A percentile compares a stretch with the other conserved stretches of the same genome.
phyloP scores from a whole-genome alignment of 2,888 invertebrate genomes.

The Harpalus rubripes region DNA sequence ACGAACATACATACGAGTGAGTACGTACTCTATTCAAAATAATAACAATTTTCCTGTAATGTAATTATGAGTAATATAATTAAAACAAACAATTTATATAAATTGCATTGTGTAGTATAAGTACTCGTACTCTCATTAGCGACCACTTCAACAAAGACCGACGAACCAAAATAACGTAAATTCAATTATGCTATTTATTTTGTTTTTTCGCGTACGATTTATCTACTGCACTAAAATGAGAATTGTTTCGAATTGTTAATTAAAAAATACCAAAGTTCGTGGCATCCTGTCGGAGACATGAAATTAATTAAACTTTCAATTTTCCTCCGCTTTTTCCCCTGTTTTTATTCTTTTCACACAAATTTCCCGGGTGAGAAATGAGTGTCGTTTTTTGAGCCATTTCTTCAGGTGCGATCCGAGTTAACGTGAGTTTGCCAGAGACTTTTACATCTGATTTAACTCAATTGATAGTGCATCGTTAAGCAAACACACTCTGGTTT shows the following conservation, averaged over 20 bases:
- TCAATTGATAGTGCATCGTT: slow-evolving; percentile 62
- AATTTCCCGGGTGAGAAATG: slow-evolving; percentile 43
- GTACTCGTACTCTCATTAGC: not conserved
- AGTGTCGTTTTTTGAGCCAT: slow-evolving; percentile 43
- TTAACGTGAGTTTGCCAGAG: slow-evolving; percentile 48
- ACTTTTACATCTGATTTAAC: slow-evolving; percentile 63
- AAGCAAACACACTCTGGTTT: slow-evolving; percentile 56
- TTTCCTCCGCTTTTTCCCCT: slow-evolving; percentile 17
- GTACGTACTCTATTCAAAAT: too few species aligned
- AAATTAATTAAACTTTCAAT: slow-evolving; percentile 61
- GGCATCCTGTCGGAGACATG: slow-evolving; percentile 15
- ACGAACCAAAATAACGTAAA: slow-evolving; percentile 34
- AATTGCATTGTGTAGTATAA: not conserved
- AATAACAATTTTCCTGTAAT: not conserved
- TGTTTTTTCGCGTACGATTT: slow-evolving; percentile 33
- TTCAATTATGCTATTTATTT: slow-evolving; percentile 35
- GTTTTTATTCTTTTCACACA: slow-evolving; percentile 42
- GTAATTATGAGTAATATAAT: slow-evolving; percentile 10
- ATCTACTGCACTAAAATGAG: slow-evolving; percentile 37
- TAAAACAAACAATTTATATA: slow-evolving; percentile 2
- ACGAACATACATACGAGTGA: too few species aligned
- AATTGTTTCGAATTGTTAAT: slow-evolving; percentile 55
- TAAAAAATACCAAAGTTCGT: slow-evolving; percentile 48
- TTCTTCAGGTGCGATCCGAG: slow-evolving; percentile 55
- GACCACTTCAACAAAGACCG: slow-evolving; percentile 1